Conservation (phyloP, 2,113 vertebrate species). For the Meles meles region DNA sequence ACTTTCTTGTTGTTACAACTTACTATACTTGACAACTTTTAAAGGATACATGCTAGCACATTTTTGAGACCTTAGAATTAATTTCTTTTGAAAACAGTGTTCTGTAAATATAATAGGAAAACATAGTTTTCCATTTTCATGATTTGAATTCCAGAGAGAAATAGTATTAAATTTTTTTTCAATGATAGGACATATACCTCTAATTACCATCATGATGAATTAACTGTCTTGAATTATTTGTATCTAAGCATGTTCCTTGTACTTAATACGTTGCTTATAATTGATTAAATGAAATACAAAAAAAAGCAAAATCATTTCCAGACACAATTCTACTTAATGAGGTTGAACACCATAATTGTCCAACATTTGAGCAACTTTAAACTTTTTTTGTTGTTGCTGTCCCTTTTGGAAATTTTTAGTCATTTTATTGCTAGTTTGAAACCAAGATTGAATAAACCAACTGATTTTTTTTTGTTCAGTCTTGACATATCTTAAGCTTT, state of each 20-base stretch:
- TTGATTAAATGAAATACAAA: background rate
- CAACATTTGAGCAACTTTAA: background rate
- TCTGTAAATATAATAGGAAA: background rate
- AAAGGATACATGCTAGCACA: background rate
- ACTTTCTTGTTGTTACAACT: slow-evolving; percentile 10
- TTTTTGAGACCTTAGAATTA: slow-evolving; percentile 44
- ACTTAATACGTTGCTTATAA: background rate
- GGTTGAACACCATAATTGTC: background rate
- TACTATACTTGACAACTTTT: background rate
- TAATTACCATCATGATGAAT: background rate
- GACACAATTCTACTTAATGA: background rate
- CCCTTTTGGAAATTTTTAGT: background rate
- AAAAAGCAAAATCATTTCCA: background rate
- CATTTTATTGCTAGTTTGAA: background rate
- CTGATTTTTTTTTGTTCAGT: background rate
- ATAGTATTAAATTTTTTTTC: background rate
- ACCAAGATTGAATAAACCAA: background rate
- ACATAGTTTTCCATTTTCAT: background rate
- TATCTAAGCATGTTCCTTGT: background rate
- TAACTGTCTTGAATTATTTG: background rate
- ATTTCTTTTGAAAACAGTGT: background rate
- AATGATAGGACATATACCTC: background rate
- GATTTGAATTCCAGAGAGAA: background rate
- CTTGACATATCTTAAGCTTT: background rate
- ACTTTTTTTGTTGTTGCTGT: background rate